A percentile compares a stretch with the other conserved stretches of the same genome.
These are phyloP conservation scores for Apoderus coryli DNA, from an alignment of 2,888 invertebrate species.

Conservation along the genomic window DNA sequence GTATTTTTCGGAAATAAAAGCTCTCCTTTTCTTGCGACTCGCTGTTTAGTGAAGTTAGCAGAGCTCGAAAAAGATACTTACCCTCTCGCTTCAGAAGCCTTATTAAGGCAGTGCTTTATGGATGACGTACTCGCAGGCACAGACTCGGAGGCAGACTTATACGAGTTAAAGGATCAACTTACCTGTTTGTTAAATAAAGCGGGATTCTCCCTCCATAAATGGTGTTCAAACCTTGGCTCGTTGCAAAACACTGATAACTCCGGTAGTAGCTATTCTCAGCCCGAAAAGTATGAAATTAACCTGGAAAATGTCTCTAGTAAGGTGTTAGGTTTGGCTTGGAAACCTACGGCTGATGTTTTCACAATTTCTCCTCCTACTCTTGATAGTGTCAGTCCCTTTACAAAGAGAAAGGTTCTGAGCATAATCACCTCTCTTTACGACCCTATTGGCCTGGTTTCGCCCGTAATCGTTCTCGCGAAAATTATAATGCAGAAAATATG, in stretches of 20 bases:
- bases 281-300: too few relatives aligned
- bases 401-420: neutral
- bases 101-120: slow-evolving; percentile 10
- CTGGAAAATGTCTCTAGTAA: too few relatives aligned
- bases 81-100: slow-evolving; percentile 7
- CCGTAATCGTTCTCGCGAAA: neutral
- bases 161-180: too few relatives aligned
- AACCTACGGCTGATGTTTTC: neutral
- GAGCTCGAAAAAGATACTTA: slow-evolving; percentile 4
- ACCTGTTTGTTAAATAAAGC: too few relatives aligned
- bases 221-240: slow-evolving; percentile 6
- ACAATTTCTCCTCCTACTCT: too few relatives aligned
- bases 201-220: slow-evolving; percentile 8
- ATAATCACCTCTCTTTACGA: neutral
- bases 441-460: neutral
- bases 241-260: too few relatives aligned
- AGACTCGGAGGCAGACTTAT: slow-evolving; percentile 3
- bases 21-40: slow-evolving; percentile 9
- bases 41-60: slow-evolving; percentile 10
- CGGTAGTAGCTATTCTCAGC: too few relatives aligned
- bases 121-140: slow-evolving; percentile 8
- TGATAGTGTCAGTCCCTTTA: too few relatives aligned
- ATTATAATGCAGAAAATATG: neutral
- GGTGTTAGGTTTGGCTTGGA: neutral
- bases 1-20: slow-evolving; percentile 10